A percentile compares a stretch with the other conserved stretches of the same genome.
Conservation (phyloP, 2,797 vertebrate genomes). For the Masticophis lateralis region DNA sequence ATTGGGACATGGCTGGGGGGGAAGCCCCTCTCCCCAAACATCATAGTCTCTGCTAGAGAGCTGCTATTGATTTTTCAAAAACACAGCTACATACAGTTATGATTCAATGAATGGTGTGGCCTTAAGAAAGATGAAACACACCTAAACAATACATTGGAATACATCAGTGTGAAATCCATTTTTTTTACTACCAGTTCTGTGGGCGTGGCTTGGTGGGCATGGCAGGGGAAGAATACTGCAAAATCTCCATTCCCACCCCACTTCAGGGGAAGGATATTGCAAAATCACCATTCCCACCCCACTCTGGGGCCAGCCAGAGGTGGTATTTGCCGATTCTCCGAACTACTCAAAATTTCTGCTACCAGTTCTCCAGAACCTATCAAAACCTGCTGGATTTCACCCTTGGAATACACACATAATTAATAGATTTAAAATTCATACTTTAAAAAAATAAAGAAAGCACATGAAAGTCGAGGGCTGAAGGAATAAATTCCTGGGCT, state of each 20-base stretch:
- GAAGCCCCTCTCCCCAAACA: background rate
- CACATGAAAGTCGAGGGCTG: background rate
- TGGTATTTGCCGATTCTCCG: too few species aligned
- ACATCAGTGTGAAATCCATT: background rate
- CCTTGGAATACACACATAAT: background rate
- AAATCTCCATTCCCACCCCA: too few species aligned
- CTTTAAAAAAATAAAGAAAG: background rate
- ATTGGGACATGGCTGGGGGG: background rate
- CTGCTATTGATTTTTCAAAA: background rate
- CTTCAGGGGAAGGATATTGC: too few species aligned
- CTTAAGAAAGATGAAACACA: background rate
- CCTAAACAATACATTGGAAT: background rate
- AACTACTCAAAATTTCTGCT: too few species aligned
- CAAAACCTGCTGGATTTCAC: too few species aligned
- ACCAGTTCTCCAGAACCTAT: too few species aligned
- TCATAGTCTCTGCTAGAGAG: background rate
- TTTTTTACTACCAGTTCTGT: too few species aligned
- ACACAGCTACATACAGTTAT: background rate
- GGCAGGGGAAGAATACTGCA: too few species aligned
- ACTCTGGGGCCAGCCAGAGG: too few species aligned
- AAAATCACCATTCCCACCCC: too few species aligned
- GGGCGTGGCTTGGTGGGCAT: too few species aligned
- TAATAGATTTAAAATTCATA: background rate
- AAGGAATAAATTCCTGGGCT: background rate
- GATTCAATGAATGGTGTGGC: background rate